These are phyloP conservation scores for Tenthredo livida DNA, from an alignment of 2,888 invertebrate genomes.

Conservation along the genomic window DNA sequence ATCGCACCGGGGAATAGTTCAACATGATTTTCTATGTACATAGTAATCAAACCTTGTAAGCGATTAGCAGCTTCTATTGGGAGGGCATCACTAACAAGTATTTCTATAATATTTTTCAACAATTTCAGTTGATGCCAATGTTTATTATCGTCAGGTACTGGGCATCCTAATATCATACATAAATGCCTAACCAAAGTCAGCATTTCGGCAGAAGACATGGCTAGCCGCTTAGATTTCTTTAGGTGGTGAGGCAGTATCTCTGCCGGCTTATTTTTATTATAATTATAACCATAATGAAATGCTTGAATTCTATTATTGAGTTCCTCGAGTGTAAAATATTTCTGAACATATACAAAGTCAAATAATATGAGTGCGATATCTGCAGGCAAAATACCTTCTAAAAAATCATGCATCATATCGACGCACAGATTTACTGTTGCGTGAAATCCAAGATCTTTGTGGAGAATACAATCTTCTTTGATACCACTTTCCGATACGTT, in stretches of 20 bases:
- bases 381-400: conserved; percentile 61
- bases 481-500: conserved; percentile 59
- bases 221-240: conserved; percentile 37
- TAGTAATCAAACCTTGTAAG: not conserved
- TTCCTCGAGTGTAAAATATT: conserved; percentile 55
- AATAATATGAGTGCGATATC: conserved; percentile 56
- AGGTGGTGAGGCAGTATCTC: conserved; percentile 45
- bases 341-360: conserved; percentile 1
- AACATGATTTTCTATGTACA: not conserved
- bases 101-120: conserved; percentile 35
- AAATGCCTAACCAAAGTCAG: conserved; percentile 43
- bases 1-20: conserved; percentile 52
- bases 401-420: conserved; percentile 65
- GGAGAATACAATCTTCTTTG: conserved; percentile 45
- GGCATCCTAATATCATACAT: conserved; percentile 52
- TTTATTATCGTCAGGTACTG: conserved; percentile 61
- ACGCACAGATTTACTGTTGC: conserved; percentile 58
- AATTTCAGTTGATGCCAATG: conserved; percentile 55
- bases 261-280: conserved; percentile 45
- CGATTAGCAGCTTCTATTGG: conserved; percentile 26
- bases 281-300: conserved; percentile 37
- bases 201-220: conserved; percentile 54
- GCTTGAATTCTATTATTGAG: conserved; percentile 40
- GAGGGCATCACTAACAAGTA: conserved; percentile 12
- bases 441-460: conserved; percentile 56